Evolutionary conservation across 2,113 vertebrate genomes (phyloP).

Genomic region (Tautogolabrus adspersus): DNA sequence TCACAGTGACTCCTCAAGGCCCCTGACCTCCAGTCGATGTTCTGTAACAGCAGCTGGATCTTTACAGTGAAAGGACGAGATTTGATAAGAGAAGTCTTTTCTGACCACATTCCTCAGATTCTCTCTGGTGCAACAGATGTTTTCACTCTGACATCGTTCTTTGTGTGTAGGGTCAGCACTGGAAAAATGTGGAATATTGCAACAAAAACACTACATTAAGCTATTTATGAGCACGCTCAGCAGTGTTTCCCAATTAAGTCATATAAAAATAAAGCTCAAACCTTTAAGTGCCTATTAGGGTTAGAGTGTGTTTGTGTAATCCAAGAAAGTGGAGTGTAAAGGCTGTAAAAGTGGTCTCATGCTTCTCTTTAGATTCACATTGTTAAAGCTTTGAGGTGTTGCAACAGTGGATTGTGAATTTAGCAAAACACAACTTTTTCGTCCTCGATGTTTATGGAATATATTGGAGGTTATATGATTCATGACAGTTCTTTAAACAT

Average conservation of each 20-base stretch:
- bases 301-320: neutral
- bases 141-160: slow-evolving; percentile 15
- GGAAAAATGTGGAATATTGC: neutral
- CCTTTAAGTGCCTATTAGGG: slow-evolving; percentile 8
- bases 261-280: neutral
- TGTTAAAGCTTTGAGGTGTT: neutral
- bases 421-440: neutral
- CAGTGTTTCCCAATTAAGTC: neutral
- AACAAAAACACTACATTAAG: neutral
- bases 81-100: slow-evolving; percentile 38
- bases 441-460: neutral
- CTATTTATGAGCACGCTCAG: slow-evolving; percentile 11
- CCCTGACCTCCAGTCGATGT: slow-evolving; percentile 39
- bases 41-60: slow-evolving; percentile 1
- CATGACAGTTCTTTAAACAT: neutral
- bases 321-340: too few species aligned
- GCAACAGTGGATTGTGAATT: neutral
- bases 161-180: neutral
- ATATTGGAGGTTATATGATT: neutral
- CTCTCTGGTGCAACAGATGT: slow-evolving; percentile 29
- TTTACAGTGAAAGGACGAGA: neutral
- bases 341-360: neutral
- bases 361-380: neutral
- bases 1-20: slow-evolving; percentile 7
- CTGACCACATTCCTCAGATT: slow-evolving; percentile 33